A percentile compares a stretch with the other conserved stretches of the same genome.
phyloP scores from a whole-genome alignment of 1,140 invertebrate genomes.

The Elymnias hypermnestra region DNA sequence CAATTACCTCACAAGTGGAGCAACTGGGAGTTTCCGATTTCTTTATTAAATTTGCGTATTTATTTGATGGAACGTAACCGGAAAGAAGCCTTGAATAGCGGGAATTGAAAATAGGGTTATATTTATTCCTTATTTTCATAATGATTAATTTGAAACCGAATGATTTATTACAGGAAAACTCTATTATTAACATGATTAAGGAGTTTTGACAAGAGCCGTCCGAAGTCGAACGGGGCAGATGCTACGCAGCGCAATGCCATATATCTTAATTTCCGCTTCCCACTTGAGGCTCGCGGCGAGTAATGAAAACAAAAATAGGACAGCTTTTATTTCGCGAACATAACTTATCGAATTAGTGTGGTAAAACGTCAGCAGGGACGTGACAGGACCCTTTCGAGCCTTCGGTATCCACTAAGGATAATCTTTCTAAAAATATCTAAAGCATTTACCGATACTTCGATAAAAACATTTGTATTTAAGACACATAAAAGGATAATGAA shows the following conservation, averaged over 20 bases:
- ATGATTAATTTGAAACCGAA: not conserved
- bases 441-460: not conserved
- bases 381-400: no score
- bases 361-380: not conserved
- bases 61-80: no score
- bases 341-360: not conserved
- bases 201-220: slow-evolving; percentile 21
- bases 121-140: not conserved
- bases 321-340: not conserved
- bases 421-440: not conserved
- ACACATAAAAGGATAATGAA: no score
- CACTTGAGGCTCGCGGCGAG: not conserved
- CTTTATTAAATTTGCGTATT: no score
- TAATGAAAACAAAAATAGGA: not conserved
- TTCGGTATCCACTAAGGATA: no score
- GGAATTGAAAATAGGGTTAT: not conserved
- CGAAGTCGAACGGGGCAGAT: slow-evolving; percentile 14
- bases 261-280: slow-evolving; percentile 17
- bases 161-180: slow-evolving; percentile 12
- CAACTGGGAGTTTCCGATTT: no score
- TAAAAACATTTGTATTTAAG: no score
- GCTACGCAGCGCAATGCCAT: slow-evolving; percentile 9
- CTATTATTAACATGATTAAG: slow-evolving; percentile 22
- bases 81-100: no score
- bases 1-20: no score